phyloP scores from a whole-genome alignment of 2,113 vertebrate species.

The Coracopsis vasa region DNA sequence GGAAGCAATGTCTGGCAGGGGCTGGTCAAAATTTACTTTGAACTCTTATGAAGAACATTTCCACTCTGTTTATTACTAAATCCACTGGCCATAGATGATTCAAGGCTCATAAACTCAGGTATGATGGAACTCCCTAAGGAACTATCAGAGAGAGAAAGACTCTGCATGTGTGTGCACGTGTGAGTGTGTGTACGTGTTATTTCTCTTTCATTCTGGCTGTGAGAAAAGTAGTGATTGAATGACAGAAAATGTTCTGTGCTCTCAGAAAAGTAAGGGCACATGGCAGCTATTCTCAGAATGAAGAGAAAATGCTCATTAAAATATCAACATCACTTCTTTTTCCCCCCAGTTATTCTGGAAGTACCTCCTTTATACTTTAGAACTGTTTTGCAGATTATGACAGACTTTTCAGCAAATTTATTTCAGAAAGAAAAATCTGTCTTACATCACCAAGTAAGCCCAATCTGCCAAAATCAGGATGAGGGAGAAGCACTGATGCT shows the following conservation, averaged over 20 bases:
- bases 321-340: neutral
- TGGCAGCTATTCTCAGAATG: neutral
- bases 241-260: neutral
- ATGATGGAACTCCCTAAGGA: conserved; percentile 20
- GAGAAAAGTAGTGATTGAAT: neutral
- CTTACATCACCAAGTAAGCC: neutral
- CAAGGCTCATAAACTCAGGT: conserved; percentile 56
- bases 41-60: conserved; percentile 63
- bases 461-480: neutral
- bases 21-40: conserved; percentile 29
- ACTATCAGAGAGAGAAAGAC: neutral
- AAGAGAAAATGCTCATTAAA: neutral
- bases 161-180: accelerated
- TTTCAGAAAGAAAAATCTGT: conserved; percentile 49
- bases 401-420: conserved; percentile 32
- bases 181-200: neutral
- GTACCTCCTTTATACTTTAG: neutral
- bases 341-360: neutral
- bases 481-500: neutral
- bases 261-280: neutral
- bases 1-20: neutral
- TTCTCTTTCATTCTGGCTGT: neutral
- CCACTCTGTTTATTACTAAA: conserved; percentile 53
- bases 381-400: neutral
- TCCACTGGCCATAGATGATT: conserved; percentile 34